These are phyloP conservation scores for Mustela nigripes DNA, from an alignment of 2,113 vertebrate species.

Conservation along the genomic window DNA sequence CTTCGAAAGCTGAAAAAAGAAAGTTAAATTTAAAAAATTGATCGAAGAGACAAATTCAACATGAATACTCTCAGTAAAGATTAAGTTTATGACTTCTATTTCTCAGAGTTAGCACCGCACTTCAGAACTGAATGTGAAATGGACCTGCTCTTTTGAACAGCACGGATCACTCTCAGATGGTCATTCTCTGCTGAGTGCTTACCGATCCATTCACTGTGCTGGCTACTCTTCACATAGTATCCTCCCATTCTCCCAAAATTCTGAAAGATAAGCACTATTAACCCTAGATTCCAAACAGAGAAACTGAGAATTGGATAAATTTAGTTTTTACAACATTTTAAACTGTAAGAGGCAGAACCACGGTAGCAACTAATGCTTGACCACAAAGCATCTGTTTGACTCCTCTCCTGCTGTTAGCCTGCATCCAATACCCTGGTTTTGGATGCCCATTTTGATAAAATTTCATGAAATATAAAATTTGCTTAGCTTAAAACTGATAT, in stretches of 20 bases:
- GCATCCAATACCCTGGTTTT: background rate
- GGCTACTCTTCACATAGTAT: background rate
- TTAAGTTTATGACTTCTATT: background rate
- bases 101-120: background rate
- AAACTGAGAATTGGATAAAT: background rate
- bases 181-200: background rate
- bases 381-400: background rate
- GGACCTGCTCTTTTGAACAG: background rate
- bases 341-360: background rate
- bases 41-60: background rate
- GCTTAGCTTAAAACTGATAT: background rate
- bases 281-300: background rate
- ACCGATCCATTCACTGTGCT: background rate
- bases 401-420: background rate
- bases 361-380: background rate
- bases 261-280: background rate
- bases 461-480: background rate
- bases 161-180: background rate
- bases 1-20: too few species aligned
- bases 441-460: constrained; percentile 11
- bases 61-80: background rate
- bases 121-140: background rate
- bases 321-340: background rate
- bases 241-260: background rate
- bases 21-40: too few species aligned